A percentile compares a stretch with the other conserved stretches of the same genome.
These are phyloP conservation scores for Rhopalosiphum maidis DNA, from an alignment of 1,140 invertebrate species.

Conservation along the genomic window DNA sequence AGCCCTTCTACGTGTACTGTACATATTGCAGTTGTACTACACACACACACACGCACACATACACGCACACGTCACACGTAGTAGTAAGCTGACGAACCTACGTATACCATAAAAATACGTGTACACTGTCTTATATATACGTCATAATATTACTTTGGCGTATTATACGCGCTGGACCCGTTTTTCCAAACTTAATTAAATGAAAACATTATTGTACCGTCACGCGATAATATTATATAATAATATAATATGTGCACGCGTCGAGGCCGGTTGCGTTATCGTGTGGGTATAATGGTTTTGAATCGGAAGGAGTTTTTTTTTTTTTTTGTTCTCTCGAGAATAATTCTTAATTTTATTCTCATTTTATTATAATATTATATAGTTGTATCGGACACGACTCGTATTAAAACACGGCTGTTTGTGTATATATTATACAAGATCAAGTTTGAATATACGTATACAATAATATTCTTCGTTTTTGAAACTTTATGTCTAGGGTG, in stretches of 20 bases:
- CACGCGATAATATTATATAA: background rate
- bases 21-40: background rate
- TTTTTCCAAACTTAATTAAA: slow-evolving; percentile 33
- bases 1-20: background rate
- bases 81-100: background rate
- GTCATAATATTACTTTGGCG: no score
- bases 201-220: background rate
- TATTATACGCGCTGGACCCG: background rate
- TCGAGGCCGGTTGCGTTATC: background rate
- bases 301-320: background rate
- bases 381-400: background rate
- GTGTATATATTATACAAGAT: background rate
- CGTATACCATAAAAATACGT: background rate
- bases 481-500: background rate
- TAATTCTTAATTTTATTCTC: background rate
- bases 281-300: background rate
- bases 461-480: background rate
- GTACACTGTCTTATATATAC: background rate
- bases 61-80: background rate
- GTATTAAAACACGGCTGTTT: background rate
- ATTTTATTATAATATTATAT: background rate
- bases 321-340: background rate
- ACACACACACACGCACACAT: no score
- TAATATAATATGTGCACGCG: background rate
- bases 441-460: background rate